Percentiles rank a stretch among this genome's conserved stretches.
Conservation (phyloP, 1,140 invertebrate species). For the Trichogramma pretiosum region DNA sequence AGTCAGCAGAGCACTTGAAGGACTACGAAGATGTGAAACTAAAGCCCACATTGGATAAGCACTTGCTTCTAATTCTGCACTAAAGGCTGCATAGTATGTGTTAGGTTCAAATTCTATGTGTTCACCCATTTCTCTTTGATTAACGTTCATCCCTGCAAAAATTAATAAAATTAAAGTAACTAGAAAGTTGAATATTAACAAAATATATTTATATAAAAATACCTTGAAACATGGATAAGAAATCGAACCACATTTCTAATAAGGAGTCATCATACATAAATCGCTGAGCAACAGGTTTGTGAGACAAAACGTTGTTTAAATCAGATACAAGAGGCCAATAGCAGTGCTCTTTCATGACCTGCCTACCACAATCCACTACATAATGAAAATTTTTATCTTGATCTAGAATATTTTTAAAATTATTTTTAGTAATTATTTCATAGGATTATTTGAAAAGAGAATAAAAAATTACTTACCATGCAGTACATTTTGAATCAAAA, state of each 20-base stretch:
- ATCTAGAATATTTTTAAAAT: constrained; percentile 47
- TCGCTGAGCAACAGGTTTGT: constrained; percentile 77
- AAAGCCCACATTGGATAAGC: constrained; percentile 96
- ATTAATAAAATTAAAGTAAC: constrained; percentile 6
- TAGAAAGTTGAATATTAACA: not conserved
- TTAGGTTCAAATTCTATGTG: constrained; percentile 96
- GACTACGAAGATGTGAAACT: constrained; percentile 73
- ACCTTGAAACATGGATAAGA: constrained; percentile 91
- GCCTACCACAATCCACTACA: constrained; percentile 86
- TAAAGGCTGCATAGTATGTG: constrained; percentile 94
- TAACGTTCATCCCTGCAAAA: constrained; percentile 86
- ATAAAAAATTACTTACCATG: constrained; percentile 54
- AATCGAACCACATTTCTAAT: constrained; percentile 89
- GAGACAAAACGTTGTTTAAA: constrained; percentile 93
- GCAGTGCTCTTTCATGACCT: constrained; percentile 94
- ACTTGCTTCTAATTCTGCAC: constrained; percentile 90
- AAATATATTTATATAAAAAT: constrained; percentile 8
- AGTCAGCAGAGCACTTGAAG: constrained; percentile 62
- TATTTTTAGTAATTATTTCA: too few species aligned
- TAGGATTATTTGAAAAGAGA: not conserved
- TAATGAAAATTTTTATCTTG: constrained; percentile 71
- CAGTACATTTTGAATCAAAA: constrained; percentile 76
- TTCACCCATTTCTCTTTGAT: constrained; percentile 76
- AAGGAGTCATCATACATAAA: constrained; percentile 81
- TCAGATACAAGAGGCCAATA: constrained; percentile 97